Base-by-base conservation (phyloP, 1,140 invertebrate species). In the Scaptomyza pallida region DNA sequence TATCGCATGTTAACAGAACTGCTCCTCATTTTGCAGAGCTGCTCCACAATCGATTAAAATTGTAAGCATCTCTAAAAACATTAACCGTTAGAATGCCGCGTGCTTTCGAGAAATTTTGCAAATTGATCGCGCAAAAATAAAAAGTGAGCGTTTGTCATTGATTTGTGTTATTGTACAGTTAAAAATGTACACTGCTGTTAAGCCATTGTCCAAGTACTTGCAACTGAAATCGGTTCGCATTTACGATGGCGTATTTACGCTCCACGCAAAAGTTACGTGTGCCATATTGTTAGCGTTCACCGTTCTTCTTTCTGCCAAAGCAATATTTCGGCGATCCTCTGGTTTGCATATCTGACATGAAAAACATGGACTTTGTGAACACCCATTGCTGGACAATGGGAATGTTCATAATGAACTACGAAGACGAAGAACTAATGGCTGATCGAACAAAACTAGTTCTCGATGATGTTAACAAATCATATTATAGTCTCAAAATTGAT, bases 381-480 rank as follows among this genome's bases (percentile, higher is more conserved):
- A 94, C 93, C 16, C 96, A 94, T 77, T 97, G 96, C 90, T 96
- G 95, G 95, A 95, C 96, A 37, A 93, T 95, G 80, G 95, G 95
- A 47, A 96, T 95, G 1, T 96, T 94, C 75, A 95, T 95, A 0
- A 76, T 95, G 2, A 91, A 92, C 64, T 92, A 93, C 60, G 89
- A 92, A 19, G 67, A 92, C 12, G 63, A 69, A 50, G 91, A 92
- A 6, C 0, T 40, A 16, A 17, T 93, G 80, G 90, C 90, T 65
- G 64, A 64, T 50, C n/a, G 26, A 5, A 23, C 5, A 55, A 47
- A 44, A 43, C 60, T 19, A 47, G 51, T 67, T n/a, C 3, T 1
- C 1, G 3, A 37, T 1, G 55, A 56, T 8, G 10, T 37, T 54
- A 47, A 12, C 8, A 8, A 2, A 5, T 40, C 3, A 21, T 9